Evolutionary conservation across 2,888 invertebrate species (phyloP).

Genomic region (Melanchra persicariae): DNA sequence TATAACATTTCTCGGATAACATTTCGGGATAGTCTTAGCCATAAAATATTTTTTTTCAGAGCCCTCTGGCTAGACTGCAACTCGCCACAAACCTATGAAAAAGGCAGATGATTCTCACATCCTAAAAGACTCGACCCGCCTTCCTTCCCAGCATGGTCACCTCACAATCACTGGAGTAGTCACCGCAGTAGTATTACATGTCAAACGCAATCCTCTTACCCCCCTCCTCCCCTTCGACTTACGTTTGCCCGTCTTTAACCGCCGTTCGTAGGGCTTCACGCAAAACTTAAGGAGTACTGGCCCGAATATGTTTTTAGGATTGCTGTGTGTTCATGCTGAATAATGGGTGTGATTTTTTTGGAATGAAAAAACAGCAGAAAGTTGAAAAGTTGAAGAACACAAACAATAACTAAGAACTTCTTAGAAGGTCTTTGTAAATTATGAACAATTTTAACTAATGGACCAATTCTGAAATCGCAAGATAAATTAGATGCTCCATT

Average conservation of each 20-base stretch:
- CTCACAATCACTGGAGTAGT: slow-evolving; percentile 71
- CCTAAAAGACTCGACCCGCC: not conserved
- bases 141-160: slow-evolving; percentile 64
- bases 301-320: slow-evolving; percentile 42
- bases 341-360: not conserved
- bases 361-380: too few species aligned
- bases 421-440: too few species aligned
- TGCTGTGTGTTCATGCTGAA: not conserved
- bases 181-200: slow-evolving; percentile 84
- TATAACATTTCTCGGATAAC: too few species aligned
- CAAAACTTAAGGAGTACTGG: slow-evolving; percentile 62
- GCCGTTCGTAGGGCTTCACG: slow-evolving; percentile 75
- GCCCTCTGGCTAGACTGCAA: not conserved
- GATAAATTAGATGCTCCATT: too few species aligned
- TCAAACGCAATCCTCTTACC: slow-evolving; percentile 87
- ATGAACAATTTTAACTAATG: too few species aligned
- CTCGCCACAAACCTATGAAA: not conserved
- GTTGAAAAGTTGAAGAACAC: too few species aligned
- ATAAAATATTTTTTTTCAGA: not conserved
- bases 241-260: slow-evolving; percentile 64
- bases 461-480: too few species aligned
- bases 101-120: not conserved
- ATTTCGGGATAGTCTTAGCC: too few species aligned
- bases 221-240: slow-evolving; percentile 43
- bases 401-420: too few species aligned